These are phyloP conservation scores for Empis stercorea DNA, from an alignment of 2,888 invertebrate species.

Conservation along the genomic window DNA sequence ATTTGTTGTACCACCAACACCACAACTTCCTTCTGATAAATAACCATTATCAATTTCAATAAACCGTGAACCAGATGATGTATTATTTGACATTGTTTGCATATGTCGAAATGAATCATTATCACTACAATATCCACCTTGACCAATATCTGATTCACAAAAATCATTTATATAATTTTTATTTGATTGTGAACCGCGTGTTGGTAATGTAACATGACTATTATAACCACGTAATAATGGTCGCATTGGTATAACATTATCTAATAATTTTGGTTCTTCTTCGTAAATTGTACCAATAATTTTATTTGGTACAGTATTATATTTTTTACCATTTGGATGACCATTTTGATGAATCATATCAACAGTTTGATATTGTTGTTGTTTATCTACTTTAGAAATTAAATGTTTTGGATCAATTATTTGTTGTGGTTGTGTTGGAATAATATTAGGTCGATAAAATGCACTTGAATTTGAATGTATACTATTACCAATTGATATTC, in stretches of 20 bases:
- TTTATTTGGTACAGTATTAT: slow-evolving; percentile 17
- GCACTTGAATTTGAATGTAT: slow-evolving; percentile 60
- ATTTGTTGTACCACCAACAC: no score
- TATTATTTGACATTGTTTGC: neutral
- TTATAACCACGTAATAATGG: slow-evolving; percentile 63
- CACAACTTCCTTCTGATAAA: slow-evolving; percentile 63
- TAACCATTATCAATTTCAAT: slow-evolving; percentile 73
- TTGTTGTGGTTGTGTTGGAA: slow-evolving; percentile 18
- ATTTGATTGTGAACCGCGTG: slow-evolving; percentile 23
- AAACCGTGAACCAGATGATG: slow-evolving; percentile 27
- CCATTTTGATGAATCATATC: slow-evolving; percentile 29
- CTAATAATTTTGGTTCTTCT: slow-evolving; percentile 4
- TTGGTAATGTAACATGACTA: slow-evolving; percentile 53
- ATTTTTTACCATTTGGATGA: slow-evolving; percentile 34
- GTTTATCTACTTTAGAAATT: no score
- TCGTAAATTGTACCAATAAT: slow-evolving; percentile 10
- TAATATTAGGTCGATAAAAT: slow-evolving; percentile 59
- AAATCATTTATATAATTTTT: slow-evolving; percentile 42
- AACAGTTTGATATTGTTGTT: slow-evolving; percentile 40
- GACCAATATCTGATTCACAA: slow-evolving; percentile 48
- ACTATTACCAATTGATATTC: slow-evolving; percentile 42
- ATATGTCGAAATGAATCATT: slow-evolving; percentile 58
- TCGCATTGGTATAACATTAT: slow-evolving; percentile 60
- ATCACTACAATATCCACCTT: slow-evolving; percentile 80
- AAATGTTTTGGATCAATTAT: no score